A percentile compares a stretch with the other conserved stretches of the same genome.
These are phyloP conservation scores for Motacilla tschutschensis DNA, from an alignment of 2,113 vertebrate species.

Conservation along the genomic window DNA sequence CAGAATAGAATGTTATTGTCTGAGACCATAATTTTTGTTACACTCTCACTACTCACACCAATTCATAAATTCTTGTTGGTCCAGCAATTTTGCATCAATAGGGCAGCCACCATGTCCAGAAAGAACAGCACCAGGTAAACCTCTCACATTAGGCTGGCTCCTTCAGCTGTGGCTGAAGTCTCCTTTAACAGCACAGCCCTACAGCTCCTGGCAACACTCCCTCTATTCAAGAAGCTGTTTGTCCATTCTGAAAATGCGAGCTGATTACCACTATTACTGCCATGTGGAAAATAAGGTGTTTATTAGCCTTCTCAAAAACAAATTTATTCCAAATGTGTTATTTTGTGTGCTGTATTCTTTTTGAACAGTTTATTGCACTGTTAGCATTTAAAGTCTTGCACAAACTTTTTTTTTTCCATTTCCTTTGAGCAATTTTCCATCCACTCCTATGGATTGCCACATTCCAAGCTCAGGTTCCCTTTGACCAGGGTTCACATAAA, in stretches of 20 bases:
- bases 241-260: background rate
- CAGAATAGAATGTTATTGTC: background rate
- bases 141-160: background rate
- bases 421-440: background rate
- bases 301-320: background rate
- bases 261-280: background rate
- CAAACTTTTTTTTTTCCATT: background rate
- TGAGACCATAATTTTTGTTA: background rate
- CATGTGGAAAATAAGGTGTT: background rate
- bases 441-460: background rate
- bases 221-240: background rate
- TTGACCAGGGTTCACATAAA: background rate
- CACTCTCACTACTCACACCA: background rate
- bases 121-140: background rate
- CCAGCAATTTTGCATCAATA: rapidly evolving
- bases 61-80: background rate
- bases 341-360: background rate
- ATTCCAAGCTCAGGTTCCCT: background rate
- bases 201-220: background rate
- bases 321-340: background rate
- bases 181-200: background rate
- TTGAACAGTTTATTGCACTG: background rate
- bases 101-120: background rate
- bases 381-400: background rate
- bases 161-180: background rate